These are phyloP conservation scores for Dermolepida albohirtum DNA, from an alignment of 2,888 invertebrate genomes.

Conservation along the genomic window DNA sequence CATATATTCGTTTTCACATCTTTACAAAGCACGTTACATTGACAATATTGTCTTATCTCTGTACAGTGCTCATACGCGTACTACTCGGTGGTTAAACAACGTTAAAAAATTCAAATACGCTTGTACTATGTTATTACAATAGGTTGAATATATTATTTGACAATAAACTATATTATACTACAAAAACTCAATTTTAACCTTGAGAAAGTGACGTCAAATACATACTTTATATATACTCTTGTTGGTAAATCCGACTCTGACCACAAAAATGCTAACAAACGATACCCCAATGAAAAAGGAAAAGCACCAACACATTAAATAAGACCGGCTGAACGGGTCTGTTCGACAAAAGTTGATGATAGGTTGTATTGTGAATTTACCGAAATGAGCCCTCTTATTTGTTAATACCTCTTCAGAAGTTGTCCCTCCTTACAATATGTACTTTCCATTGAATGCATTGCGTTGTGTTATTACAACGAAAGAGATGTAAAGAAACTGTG, in stretches of 20 bases:
- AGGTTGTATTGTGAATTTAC: constrained; percentile 48
- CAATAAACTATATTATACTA: too few species aligned
- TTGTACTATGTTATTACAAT: too few species aligned
- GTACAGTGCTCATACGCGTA: too few species aligned
- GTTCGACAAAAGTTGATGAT: constrained; percentile 48
- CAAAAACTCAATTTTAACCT: too few species aligned
- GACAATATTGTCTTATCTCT: too few species aligned
- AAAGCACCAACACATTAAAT: constrained; percentile 36
- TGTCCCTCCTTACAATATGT: constrained; percentile 22
- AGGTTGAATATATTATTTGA: too few species aligned
- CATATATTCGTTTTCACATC: too few species aligned
- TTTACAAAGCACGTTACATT: too few species aligned
- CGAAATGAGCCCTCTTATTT: constrained; percentile 49
- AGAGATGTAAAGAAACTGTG: background rate
- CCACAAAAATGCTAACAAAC: constrained; percentile 9
- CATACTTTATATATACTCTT: too few species aligned
- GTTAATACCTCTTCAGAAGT: constrained; percentile 44
- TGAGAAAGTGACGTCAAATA: too few species aligned
- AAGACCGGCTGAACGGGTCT: constrained; percentile 46
- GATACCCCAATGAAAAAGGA: constrained; percentile 12
- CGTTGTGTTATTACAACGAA: constrained; percentile 8
- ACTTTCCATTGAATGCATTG: constrained; percentile 6
- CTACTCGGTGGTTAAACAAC: too few species aligned
- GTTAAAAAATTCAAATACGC: too few species aligned
- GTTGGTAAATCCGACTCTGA: background rate